phyloP scores from a whole-genome alignment of 1,140 invertebrate species.

The Halictus rubicundus region DNA sequence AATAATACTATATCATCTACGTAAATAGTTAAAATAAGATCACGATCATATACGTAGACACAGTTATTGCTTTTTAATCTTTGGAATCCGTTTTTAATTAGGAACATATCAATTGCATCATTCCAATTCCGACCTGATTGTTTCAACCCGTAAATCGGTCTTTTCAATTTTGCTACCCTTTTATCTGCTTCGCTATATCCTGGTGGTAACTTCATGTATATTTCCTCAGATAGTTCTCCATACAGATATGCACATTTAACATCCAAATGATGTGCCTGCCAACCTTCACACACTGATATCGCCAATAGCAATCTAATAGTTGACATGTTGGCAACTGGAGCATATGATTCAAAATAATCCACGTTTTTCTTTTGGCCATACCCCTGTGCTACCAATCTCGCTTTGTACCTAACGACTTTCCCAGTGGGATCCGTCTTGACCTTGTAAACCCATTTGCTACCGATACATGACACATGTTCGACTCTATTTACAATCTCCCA shows the following conservation, averaged over 20 bases:
- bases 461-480: too few species aligned
- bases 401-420: not conserved
- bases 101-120: not conserved
- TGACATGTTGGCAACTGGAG: slow-evolving; percentile 30
- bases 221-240: slow-evolving; percentile 12
- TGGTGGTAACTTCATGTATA: slow-evolving; percentile 19
- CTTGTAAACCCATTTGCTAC: slow-evolving; percentile 25
- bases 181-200: not conserved
- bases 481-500: too few species aligned
- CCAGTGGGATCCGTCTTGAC: too few species aligned
- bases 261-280: slow-evolving; percentile 19
- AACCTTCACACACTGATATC: not conserved
- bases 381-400: too few species aligned
- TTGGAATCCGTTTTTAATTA: slow-evolving; percentile 7
- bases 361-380: not conserved
- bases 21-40: not conserved
- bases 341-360: slow-evolving; percentile 38
- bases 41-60: not conserved
- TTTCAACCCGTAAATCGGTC: slow-evolving; percentile 23
- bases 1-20: slow-evolving; percentile 28
- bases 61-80: slow-evolving; percentile 15
- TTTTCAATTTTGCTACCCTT: slow-evolving; percentile 21
- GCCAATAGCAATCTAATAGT: slow-evolving; percentile 22
- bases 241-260: slow-evolving; percentile 37
- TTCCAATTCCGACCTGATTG: slow-evolving; percentile 26